Evolutionary conservation across 1,140 invertebrate genomes (phyloP), one percentile per base, ranked within the genome.

Genomic region (Odontomachus brunneus): DNA sequence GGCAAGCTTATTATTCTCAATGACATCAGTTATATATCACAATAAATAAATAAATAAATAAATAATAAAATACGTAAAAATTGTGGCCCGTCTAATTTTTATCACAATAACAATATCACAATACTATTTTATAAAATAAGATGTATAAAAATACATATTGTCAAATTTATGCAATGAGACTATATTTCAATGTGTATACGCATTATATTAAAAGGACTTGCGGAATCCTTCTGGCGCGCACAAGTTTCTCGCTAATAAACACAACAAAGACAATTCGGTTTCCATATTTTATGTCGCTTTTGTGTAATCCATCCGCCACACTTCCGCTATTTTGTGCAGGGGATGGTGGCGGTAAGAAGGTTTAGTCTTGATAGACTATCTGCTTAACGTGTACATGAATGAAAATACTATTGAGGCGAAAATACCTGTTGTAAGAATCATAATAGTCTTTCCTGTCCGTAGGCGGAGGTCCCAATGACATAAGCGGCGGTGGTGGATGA

Each of bases 351-450:
- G 38, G 38, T 69, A 78, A 75, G 73, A 83, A 88, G 44, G 26
- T 83, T 89, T 81, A 0, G 22, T 75, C 81, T 44, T 44, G 87
- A 72, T 86, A 88, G 82, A 85, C 78, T 78, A 82, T 88, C 82
- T 89, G 88, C 85, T 92, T 91, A 91, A 88, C 91, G 90, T 92
- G 76, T 92, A 93, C 91, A 91, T 91, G 91, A 91, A 94, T 93
- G 81, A 94, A 92, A 94, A 83, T 92, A 94, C 93, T 92, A 93
- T 92, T 94, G 91, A 92, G 90, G 91, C 93, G 92, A 92, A 94
- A 94, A 94, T 94, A 94, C 94, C 94, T 94, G 93, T 94, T 94
- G 91, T 94, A 94, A 91, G 93, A 94, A 92, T 94, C 94, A 94
- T 94, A 94, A 94, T 94, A 94, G 92, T 94, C 93, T 94, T 94